Conservation (phyloP, 1,140 invertebrate genomes). For the Drosophila burlai region DNA sequence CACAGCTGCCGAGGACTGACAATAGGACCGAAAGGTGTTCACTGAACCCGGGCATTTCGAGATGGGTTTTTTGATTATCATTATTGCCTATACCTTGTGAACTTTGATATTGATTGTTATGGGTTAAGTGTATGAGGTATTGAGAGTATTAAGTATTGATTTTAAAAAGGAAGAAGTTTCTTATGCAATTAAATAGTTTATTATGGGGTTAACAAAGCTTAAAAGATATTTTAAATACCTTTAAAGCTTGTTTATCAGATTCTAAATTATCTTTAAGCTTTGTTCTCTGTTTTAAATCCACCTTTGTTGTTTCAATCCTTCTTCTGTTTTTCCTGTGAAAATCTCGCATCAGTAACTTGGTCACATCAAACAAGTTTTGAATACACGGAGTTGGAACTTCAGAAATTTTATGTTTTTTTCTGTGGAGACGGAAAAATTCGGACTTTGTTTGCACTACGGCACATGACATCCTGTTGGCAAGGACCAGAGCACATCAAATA, state of each 20-base stretch:
- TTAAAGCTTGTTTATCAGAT: too few relatives aligned
- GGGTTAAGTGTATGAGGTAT: neutral
- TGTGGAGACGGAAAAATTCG: conserved; percentile 13
- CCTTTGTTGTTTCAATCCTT: too few relatives aligned
- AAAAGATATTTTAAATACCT: too few relatives aligned
- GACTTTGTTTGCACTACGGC: conserved; percentile 45
- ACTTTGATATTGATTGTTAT: neutral
- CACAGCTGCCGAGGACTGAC: conserved; percentile 31
- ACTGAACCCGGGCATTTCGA: conserved; percentile 19
- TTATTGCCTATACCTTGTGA: neutral
- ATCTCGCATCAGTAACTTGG: conserved; percentile 23
- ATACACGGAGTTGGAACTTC: conserved; percentile 2
- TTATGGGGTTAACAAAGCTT: neutral
- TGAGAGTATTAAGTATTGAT: too few relatives aligned
- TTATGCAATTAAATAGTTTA: neutral
- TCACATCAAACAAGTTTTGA: conserved; percentile 40
- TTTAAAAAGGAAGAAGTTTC: neutral
- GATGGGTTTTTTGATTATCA: conserved; percentile 29
- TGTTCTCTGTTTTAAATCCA: neutral
- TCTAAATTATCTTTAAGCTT: neutral
- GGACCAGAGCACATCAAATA: conserved; percentile 63
- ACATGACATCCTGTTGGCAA: conserved; percentile 38
- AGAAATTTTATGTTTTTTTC: conserved; percentile 23
- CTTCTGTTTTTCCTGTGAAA: neutral
- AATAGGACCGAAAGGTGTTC: conserved; percentile 32